phyloP scores from a whole-genome alignment of 2,113 vertebrate genomes.

The Phylloscopus trochiloides region DNA sequence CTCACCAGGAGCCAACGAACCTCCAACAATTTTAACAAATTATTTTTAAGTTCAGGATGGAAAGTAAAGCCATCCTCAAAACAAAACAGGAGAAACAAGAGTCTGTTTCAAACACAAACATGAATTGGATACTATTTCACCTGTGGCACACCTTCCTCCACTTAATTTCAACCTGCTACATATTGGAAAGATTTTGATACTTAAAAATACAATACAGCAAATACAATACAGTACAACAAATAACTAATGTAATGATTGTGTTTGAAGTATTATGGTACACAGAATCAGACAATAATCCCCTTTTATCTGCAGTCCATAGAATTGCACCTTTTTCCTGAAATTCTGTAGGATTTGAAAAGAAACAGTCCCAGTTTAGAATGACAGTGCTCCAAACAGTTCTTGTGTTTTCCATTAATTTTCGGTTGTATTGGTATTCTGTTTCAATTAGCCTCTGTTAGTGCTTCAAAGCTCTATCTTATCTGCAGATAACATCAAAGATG shows the following conservation, averaged over 20 bases:
- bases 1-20: not conserved
- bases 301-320: not conserved
- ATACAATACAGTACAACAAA: not conserved
- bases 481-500: conserved; percentile 75
- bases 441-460: conserved; percentile 69
- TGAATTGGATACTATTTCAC: not conserved
- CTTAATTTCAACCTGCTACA: not conserved
- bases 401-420: conserved; percentile 60
- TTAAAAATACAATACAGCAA: not conserved
- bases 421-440: conserved; percentile 66
- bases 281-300: not conserved
- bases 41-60: not conserved
- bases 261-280: not conserved
- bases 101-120: not conserved
- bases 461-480: conserved; percentile 75
- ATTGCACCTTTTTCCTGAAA: not conserved
- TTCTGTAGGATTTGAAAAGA: conserved; percentile 3
- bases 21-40: not conserved
- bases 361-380: not conserved
- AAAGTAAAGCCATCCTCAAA: not conserved
- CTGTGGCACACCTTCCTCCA: not conserved
- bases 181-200: not conserved
- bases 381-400: conserved; percentile 9
- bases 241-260: not conserved
- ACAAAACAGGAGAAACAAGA: not conserved